These are phyloP conservation scores for Stenodema calcarata DNA, from an alignment of 2,888 invertebrate genomes.

Conservation along the genomic window DNA sequence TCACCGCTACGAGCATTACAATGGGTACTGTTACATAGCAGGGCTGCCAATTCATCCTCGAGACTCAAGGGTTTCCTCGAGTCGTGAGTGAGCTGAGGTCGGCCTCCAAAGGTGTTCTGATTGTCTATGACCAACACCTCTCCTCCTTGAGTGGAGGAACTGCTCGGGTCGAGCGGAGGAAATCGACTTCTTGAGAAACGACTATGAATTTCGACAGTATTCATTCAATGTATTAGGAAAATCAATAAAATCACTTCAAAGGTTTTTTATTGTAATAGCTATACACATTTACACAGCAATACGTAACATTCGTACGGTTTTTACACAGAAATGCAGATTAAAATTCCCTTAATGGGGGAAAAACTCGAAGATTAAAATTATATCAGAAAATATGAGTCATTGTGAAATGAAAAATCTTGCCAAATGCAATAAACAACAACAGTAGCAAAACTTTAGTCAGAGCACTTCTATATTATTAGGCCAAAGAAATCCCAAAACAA, in stretches of 20 bases:
- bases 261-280: constrained; percentile 13
- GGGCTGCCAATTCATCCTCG: no score
- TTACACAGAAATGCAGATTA: constrained; percentile 37
- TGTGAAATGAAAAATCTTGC: constrained; percentile 10
- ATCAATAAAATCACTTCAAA: neutral
- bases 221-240: no score
- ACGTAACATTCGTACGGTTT: constrained; percentile 38
- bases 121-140: no score
- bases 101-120: no score
- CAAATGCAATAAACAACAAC: constrained; percentile 31
- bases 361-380: constrained; percentile 22
- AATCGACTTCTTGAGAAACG: no score
- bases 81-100: no score
- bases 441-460: constrained; percentile 30
- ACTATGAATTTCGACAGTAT: no score
- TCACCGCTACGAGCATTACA: no score
- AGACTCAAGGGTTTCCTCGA: no score
- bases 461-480: constrained; percentile 39
- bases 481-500: constrained; percentile 26
- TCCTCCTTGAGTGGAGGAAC: no score
- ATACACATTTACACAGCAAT: constrained; percentile 43
- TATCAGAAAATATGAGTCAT: constrained; percentile 1
- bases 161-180: no score
- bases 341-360: neutral
- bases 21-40: no score